Base-by-base conservation (phyloP, 2,797 vertebrate species). In the Sardinella longiceps region DNA sequence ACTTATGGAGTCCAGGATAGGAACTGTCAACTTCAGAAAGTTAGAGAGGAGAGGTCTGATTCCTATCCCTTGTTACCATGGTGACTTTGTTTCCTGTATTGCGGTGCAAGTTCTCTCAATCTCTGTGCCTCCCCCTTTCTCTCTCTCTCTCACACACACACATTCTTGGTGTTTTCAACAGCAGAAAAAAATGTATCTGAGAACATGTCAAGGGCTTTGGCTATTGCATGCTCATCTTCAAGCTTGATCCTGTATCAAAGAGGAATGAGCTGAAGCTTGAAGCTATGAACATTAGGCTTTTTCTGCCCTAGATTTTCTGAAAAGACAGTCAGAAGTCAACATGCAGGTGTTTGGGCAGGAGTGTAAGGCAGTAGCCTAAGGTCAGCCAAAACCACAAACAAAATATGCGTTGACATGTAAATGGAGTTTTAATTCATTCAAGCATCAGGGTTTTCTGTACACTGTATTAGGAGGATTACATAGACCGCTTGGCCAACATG, bases 51-150 rank as follows among this genome's bases (percentile, higher is more conserved):
- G 84, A 84, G 50, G 81, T 77, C 60, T 46, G 7, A 82, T 87
- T 84, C 80, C 86, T 58, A 83, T 84, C 39, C 50, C 87, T 33
- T 56, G 90, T 89, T 70, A 85, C 90, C 80, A 89, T 90, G 84
- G 82, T 86, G 53, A 88, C 37, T 87, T 88, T 1, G 39, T 87
- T 93, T 88, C 48, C 90, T 89, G 83, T 85, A 43, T 74, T 77
- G 83, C 45, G 88, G 88, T 88, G 85, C 87, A 87, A 80, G 28
- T 58, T 84, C 81, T 77, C 20, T 77, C 33, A 77, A 77, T 77
- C 7, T 77, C 30, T 33, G 63, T 83, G 86, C 82, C 46, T 10
- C 2, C 46, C 43, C 43, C 2, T 2, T 43, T 48, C 86, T 83
- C 5, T 25, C 45, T 84, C 83, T 77, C 63, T 81, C 33, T 84